These are phyloP conservation scores for Amiota minor DNA, from an alignment of 2,888 invertebrate genomes.

Conservation along the genomic window DNA sequence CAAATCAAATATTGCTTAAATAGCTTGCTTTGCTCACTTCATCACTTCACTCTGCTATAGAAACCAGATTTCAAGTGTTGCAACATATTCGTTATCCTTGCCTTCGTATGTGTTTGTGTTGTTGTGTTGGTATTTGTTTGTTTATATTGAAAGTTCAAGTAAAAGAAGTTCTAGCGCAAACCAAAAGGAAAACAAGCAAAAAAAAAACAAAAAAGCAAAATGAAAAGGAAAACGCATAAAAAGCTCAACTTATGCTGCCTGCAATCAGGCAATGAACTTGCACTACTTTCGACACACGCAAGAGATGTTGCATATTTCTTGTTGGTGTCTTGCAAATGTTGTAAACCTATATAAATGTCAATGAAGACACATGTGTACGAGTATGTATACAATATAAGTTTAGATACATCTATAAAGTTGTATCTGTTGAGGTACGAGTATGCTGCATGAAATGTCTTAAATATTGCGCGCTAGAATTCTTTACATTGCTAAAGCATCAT, in stretches of 20 bases:
- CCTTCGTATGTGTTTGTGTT: not conserved
- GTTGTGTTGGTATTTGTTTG: not conserved
- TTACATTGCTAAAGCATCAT: constrained; percentile 25
- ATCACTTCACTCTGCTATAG: not conserved
- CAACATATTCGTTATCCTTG: not conserved
- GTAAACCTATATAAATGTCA: constrained; percentile 53
- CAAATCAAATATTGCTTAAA: constrained; percentile 22
- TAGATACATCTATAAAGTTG: not conserved
- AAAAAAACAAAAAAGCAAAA: not conserved
- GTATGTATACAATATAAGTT: not conserved
- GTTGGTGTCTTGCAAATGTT: not conserved
- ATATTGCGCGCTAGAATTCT: constrained; percentile 17
- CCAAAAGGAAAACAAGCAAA: not conserved
- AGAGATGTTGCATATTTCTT: constrained; percentile 3
- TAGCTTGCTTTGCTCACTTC: not conserved
- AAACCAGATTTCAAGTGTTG: not conserved
- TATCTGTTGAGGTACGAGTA: not conserved
- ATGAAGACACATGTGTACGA: constrained; percentile 33
- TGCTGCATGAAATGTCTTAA: constrained; percentile 17
- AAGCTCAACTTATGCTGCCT: not conserved
- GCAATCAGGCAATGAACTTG: constrained; percentile 18
- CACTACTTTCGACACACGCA: not conserved
- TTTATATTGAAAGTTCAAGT: not conserved
- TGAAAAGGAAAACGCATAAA: not conserved
- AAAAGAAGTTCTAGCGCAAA: constrained; percentile 8